Conservation (phyloP, 2,113 vertebrate genomes). For the Podarcis raffonei region DNA sequence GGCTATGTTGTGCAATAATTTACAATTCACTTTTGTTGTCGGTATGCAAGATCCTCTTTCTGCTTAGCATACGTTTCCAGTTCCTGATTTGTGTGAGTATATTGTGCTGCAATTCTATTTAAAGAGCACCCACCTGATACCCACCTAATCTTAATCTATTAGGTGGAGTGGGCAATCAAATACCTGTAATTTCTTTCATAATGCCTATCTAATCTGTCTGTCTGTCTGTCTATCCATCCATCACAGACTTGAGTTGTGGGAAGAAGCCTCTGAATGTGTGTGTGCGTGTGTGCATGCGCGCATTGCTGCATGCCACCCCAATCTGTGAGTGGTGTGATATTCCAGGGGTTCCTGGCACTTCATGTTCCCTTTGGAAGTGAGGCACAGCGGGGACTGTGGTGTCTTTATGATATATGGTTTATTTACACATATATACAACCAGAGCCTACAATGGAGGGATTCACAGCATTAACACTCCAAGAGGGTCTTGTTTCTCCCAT, state of each 20-base stretch:
- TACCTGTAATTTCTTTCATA: background rate
- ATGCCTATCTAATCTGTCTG: background rate
- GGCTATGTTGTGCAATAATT: conserved; percentile 2
- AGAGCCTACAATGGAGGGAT: no score
- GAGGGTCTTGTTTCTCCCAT: no score
- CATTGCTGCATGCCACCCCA: no score
- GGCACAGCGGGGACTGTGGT: no score
- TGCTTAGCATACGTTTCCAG: background rate
- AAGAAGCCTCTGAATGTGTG: no score
- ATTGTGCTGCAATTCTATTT: background rate
- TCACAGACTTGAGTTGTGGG: background rate
- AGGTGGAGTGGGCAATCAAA: background rate
- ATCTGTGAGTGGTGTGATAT: no score
- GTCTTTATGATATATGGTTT: no score
- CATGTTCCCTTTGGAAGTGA: no score
- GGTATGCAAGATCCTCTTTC: conserved; percentile 5
- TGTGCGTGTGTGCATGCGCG: no score
- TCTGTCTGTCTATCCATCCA: background rate
- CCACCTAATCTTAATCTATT: background rate
- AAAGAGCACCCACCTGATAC: background rate
- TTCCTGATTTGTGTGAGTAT: conserved; percentile 15
- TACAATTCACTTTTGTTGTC: conserved; percentile 32
- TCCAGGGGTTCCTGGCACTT: no score
- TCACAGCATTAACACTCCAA: no score
- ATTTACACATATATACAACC: no score